Percentiles rank a stretch among this genome's conserved stretches.
Conservation (phyloP, 30 jellyfish, hydroid and myxozoan species). For the Hydractinia symbiolongicarpus region DNA sequence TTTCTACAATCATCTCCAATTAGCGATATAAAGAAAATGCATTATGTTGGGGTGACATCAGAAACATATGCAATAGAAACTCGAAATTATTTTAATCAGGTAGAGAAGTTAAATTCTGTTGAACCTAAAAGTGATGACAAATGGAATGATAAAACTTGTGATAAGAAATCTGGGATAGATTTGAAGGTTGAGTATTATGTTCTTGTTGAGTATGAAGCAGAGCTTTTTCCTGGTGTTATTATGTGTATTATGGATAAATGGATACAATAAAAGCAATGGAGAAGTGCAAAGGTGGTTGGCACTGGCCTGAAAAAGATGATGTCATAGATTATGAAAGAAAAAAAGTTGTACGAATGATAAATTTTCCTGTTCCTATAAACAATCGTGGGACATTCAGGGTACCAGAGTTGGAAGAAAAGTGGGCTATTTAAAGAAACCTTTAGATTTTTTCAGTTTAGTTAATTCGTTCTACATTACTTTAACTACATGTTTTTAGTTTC, state of each 20-base stretch:
- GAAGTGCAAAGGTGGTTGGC: slow-evolving; percentile 48
- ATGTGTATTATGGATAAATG: slow-evolving; percentile 29
- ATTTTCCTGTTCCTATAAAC: slow-evolving; percentile 39
- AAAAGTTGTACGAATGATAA: slow-evolving; percentile 31
- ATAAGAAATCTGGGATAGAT: slow-evolving; percentile 16
- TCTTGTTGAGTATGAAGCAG: slow-evolving; percentile 33
- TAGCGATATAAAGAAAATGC: not conserved
- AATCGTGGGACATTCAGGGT: slow-evolving; percentile 47
- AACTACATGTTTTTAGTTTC: no score
- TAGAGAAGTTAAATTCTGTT: not conserved
- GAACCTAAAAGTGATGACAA: slow-evolving; percentile 22
- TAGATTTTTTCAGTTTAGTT: no score
- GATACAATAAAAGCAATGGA: slow-evolving; percentile 33
- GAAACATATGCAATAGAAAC: not conserved
- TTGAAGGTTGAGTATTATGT: slow-evolving; percentile 20
- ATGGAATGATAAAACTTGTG: slow-evolving; percentile 33
- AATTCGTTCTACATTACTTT: no score
- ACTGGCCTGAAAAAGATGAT: slow-evolving; percentile 36
- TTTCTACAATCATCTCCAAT: not conserved
- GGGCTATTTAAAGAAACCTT: slow-evolving; percentile 3
- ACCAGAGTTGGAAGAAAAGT: slow-evolving; percentile 28
- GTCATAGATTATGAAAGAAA: slow-evolving; percentile 27
- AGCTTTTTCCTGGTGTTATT: slow-evolving; percentile 35
- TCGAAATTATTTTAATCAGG: not conserved
- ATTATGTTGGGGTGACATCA: not conserved